A percentile compares a stretch with the other conserved stretches of the same genome.
Evolutionary conservation across 2,113 vertebrate species (phyloP).

Genomic region (Callorhinus ursinus): DNA sequence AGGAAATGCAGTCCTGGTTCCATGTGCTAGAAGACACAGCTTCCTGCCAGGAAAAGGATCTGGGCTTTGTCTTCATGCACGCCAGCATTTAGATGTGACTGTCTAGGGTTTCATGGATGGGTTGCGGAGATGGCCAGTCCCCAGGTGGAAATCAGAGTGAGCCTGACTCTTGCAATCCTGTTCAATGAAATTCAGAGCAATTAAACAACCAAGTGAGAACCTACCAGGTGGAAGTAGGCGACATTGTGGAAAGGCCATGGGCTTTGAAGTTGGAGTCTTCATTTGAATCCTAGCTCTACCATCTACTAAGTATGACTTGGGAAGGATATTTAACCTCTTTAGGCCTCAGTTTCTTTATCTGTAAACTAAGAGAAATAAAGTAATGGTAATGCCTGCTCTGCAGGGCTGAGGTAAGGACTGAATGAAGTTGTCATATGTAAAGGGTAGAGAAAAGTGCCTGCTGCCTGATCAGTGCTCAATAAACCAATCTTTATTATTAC

Average conservation of each 20-base stretch:
- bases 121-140: not conserved
- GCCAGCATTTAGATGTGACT: not conserved
- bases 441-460: not conserved
- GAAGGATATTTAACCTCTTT: not conserved
- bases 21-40: not conserved
- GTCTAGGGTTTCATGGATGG: not conserved
- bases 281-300: not conserved
- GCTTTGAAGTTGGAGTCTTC: not conserved
- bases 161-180: not conserved
- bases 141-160: not conserved
- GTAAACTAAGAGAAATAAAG: not conserved
- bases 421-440: not conserved
- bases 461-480: not conserved
- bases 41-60: constrained; percentile 14
- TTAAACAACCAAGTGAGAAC: not conserved
- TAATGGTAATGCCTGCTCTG: not conserved
- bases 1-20: not conserved
- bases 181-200: not conserved
- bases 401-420: not conserved
- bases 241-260: not conserved
- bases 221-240: not conserved
- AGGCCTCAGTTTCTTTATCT: constrained; percentile 9
- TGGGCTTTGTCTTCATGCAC: not conserved
- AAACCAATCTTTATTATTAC: not conserved
- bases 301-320: not conserved